Evolutionary conservation across 2,797 vertebrate species (phyloP), one percentile per base, ranked within the genome.

Genomic region (Fistularia tabacaria): DNA sequence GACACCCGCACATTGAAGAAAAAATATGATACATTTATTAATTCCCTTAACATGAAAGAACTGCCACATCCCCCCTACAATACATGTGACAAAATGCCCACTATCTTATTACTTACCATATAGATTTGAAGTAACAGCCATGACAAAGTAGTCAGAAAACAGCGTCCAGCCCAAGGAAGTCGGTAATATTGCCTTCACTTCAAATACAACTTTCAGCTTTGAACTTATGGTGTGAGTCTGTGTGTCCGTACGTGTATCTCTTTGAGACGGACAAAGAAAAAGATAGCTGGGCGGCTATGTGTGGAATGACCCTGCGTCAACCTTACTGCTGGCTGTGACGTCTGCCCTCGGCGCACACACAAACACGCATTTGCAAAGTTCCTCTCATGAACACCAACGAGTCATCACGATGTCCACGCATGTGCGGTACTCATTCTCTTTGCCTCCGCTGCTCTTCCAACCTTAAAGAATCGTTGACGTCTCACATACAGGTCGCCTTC

Each of bases 241-340:
- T 52, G 9, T 57, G 51, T 72, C 55, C 69, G 54, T 61, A 43
- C 51, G 54, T 57, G 48, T 39, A n/a, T 38, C 49, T 68, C 68
- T 77, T 57, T 72, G 55, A 77, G 62, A 67, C 57, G 59, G 49
- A 66, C 54, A 70, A 50, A 66, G 55, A 75, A 71, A 83, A 51
- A 57, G 48, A 75, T 66, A 83, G 57, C 50, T 41, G 54, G 42
- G 15, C 1, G 37, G 38, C 49, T 73, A 45, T 52, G 54, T 53
- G 71, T 54, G 57, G 68, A 49, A 57, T 62, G 71, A 74, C 77
- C 74, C 70, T 82, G 80, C 62, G 67, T 59, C 84, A 74, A 88
- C 85, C 85, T 88, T 85, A 82, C 86, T 86, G 70, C 76, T 39
- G 84, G 86, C 80, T 67, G 82, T 4, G 52, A 79, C 72, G 69